Conservation (phyloP, 1,140 invertebrate species). For the Anoplolepis gracilipes region DNA sequence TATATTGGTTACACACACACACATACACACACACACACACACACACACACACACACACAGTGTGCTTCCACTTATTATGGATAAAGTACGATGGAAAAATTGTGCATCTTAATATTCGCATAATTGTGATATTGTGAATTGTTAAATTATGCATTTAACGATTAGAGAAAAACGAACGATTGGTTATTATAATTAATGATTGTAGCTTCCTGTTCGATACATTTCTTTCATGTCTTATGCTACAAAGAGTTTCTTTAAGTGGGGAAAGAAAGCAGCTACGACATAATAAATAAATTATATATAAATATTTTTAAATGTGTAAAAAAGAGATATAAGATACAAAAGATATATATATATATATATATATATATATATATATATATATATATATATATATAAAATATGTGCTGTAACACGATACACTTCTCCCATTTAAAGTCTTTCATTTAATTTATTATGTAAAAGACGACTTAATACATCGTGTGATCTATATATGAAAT, state of each 20-base stretch:
- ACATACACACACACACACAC: constrained; percentile 74
- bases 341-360: constrained; percentile 42
- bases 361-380: constrained; percentile 48
- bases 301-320: constrained; percentile 64
- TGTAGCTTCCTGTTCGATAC: constrained; percentile 61
- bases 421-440: constrained; percentile 67
- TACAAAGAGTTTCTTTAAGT: constrained; percentile 48
- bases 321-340: constrained; percentile 38
- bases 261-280: constrained; percentile 33
- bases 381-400: constrained; percentile 39
- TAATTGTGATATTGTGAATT: constrained; percentile 75
- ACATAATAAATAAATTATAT: constrained; percentile 56
- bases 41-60: constrained; percentile 77
- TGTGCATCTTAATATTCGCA: constrained; percentile 68
- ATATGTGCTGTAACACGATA: constrained; percentile 53
- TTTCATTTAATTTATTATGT: constrained; percentile 73
- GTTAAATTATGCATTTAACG: constrained; percentile 68
- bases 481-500: constrained; percentile 72
- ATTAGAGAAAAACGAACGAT: constrained; percentile 59
- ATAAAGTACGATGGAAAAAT: constrained; percentile 69
- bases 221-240: constrained; percentile 66
- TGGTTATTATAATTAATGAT: constrained; percentile 54
- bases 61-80: constrained; percentile 80
- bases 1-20: constrained; percentile 65
- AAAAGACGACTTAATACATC: constrained; percentile 47